Evolutionary conservation across 1,140 invertebrate species (phyloP), one percentile per base, ranked within the genome.

Genomic region (Dreissena polymorpha): DNA sequence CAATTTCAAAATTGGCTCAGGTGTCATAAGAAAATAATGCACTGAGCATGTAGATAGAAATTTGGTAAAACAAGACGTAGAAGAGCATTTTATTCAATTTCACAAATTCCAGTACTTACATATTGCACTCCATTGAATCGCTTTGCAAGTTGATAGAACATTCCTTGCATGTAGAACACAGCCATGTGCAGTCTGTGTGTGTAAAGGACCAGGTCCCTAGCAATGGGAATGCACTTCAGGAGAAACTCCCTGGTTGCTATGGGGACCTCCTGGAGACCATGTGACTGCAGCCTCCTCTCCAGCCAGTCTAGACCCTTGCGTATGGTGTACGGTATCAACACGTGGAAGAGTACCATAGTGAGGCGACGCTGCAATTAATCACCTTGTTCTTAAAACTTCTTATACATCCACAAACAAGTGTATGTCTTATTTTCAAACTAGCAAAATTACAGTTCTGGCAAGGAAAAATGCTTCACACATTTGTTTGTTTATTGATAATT

Each of bases 81-180:
- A 25, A 16, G 25, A 68, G 65, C 21, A 10, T 25, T 29, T 25
- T 16, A 60, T 18, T 72, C 39, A 23, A 23, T 23, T 51, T 16
- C 16, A 14, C n/a, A 76, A 23, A 12, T 51, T 10, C 23, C 39
- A 16, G 14, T 63, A 89, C 94, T 95, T 92, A 96, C 95, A 94
- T 96, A 96, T 88, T 95, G 90, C 86, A 97, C 95, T 23, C 95
- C 95, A 23, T 94, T 94, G 0, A 96, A 60, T 74, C 95, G 93
- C 91, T 97, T 97, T 0, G 96, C 94, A 53, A 97, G 90, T 88
- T 96, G 95, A 89, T 96, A 95, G 90, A 95, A 97, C 23, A 94
- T 93, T 63, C 95, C 95, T 88, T 93, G 92, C 1, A 96, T 94
- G 89, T 96, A 97, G 88, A 97, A 97, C 0, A 95, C 83, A 0